These are phyloP conservation scores for Amblyjoppa fuscipennis DNA, from an alignment of 2,888 invertebrate species.

Conservation along the genomic window DNA sequence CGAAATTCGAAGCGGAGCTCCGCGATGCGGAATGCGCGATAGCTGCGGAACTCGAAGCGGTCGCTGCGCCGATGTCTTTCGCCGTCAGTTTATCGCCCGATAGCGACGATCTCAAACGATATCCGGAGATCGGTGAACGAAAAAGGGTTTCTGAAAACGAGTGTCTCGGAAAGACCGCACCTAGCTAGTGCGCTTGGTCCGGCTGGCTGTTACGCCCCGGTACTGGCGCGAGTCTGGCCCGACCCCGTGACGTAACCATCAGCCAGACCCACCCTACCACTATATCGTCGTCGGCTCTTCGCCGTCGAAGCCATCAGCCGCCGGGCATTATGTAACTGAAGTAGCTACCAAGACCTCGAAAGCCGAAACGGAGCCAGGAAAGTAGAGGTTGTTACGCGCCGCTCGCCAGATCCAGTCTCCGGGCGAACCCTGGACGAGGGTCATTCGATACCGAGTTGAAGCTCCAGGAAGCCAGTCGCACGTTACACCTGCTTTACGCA, in stretches of 20 bases:
- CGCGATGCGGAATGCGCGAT: slow-evolving; percentile 13
- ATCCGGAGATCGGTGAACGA: neutral
- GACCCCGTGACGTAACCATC: no score
- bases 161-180: no score
- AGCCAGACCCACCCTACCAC: neutral
- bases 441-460: slow-evolving; percentile 39
- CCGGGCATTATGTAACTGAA: neutral
- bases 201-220: no score
- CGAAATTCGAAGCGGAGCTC: neutral
- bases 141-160: neutral
- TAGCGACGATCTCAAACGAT: slow-evolving; percentile 38
- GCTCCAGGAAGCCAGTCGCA: slow-evolving; percentile 1
- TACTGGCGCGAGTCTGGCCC: no score
- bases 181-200: no score
- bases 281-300: neutral
- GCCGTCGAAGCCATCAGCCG: no score
- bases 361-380: neutral
- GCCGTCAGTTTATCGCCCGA: slow-evolving; percentile 18
- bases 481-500: slow-evolving; percentile 49
- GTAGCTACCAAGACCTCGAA: slow-evolving; percentile 14
- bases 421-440: neutral
- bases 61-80: slow-evolving; percentile 5
- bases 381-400: neutral
- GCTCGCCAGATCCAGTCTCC: neutral
- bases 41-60: slow-evolving; percentile 21